Evolutionary conservation across 1,140 invertebrate species (phyloP), one percentile per base, ranked within the genome.

Genomic region (Colletes gigas): DNA sequence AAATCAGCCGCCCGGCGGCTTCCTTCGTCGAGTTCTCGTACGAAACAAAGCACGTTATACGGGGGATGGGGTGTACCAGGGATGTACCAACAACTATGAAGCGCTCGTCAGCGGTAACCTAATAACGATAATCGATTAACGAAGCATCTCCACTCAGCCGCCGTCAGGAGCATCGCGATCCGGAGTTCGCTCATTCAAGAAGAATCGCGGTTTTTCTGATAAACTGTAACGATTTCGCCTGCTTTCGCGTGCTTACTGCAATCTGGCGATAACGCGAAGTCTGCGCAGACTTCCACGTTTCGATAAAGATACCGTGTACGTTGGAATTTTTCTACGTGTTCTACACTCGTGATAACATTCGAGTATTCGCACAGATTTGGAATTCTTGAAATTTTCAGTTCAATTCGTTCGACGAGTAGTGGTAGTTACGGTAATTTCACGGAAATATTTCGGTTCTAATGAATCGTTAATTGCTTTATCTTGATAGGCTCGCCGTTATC

Each of bases 91-190:
- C 67, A 39, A 63, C 68, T 62, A 30, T 75, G 41, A 55, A 50
- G 8, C 44, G 7, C 50, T 62, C 15, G 66, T 73, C 63, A 63
- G 50, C 59, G 57, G 10, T 80, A 80, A 86, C 72, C 76, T 82
- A 84, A 84, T 83, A 88, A 87, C 76, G 85, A 75, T 85, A 85
- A 88, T 88, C 85, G 85, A 87, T 87, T 75, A 82, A 76, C 63
- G 77, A 83, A 87, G 62, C 82, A 72, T 77, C 78, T 59, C 62
- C 60, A 21, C 52, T 74, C 55, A 3, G 10, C 62, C 50, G 15
- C 39, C 57, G 59, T 79, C n/a, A 66, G 52, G 52, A 62, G 54
- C 41, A 54, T 75, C 59, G n/a, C 66, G 59, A 75, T 68, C 39
- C 55, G 19, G 30, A 70, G 54, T 57, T 30, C 7, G 17, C 54